Evolutionary conservation across 35 echinoderm and acorn worm species (phyloP).

Genomic region (Amphiura filiformis): DNA sequence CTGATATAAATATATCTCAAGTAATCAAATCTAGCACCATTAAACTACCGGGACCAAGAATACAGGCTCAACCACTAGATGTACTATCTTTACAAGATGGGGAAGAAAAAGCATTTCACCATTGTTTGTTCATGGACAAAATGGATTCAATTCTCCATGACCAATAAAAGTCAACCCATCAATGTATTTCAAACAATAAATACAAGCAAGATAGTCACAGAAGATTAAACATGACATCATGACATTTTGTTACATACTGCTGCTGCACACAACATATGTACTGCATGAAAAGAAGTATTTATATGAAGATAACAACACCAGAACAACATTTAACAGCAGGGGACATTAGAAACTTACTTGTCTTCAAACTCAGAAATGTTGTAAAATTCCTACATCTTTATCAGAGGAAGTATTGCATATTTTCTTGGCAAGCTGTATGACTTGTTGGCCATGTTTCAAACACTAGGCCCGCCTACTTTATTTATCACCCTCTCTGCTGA

Average conservation of each 20-base stretch:
- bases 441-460: background rate
- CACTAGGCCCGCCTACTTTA: background rate
- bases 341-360: background rate
- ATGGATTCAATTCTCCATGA: background rate
- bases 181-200: background rate
- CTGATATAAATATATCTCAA: background rate
- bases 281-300: background rate
- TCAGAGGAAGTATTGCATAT: background rate
- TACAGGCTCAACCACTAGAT: background rate
- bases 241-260: background rate
- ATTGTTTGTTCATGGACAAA: background rate
- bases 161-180: background rate
- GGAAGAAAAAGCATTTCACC: background rate
- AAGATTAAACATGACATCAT: background rate
- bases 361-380: background rate
- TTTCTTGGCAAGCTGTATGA: background rate
- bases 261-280: background rate
- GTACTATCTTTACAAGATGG: background rate
- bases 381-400: background rate
- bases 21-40: background rate
- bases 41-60: background rate
- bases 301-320: background rate
- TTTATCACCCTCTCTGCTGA: background rate
- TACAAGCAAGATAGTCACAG: background rate
- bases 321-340: background rate